These are phyloP conservation scores for Fundulus diaphanus DNA, from an alignment of 2,797 vertebrate species.

Conservation along the genomic window DNA sequence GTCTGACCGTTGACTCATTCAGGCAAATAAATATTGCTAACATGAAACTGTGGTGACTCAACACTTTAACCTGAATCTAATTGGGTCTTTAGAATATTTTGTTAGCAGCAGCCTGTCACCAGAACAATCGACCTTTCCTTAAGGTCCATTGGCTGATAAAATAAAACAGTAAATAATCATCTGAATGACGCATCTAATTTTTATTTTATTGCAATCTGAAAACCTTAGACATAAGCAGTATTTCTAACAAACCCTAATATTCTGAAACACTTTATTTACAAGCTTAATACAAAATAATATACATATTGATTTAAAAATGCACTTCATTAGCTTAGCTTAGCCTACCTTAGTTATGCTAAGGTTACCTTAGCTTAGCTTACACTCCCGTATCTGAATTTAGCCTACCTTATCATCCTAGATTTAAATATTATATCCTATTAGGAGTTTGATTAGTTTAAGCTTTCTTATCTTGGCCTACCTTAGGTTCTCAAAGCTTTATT, in stretches of 20 bases:
- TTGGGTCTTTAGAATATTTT: background rate
- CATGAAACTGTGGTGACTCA: background rate
- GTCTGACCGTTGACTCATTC: background rate
- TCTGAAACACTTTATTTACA: background rate
- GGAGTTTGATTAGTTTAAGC: background rate
- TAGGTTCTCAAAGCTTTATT: background rate
- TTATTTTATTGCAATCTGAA: background rate
- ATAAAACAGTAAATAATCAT: background rate
- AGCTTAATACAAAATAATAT: background rate
- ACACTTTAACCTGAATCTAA: background rate
- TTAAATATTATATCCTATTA: background rate
- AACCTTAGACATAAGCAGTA: background rate
- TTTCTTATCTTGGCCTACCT: background rate
- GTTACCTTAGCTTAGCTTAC: background rate
- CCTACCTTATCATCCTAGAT: background rate
- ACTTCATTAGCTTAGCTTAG: background rate
- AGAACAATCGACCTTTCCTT: no score
- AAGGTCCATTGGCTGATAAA: background rate
- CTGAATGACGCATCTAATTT: background rate
- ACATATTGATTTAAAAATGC: no score
- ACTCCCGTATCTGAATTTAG: background rate
- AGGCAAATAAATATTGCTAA: background rate
- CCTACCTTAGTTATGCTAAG: background rate
- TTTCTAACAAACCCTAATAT: no score
- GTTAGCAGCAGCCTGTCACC: background rate